Evolutionary conservation across 2,113 vertebrate genomes (phyloP).

Genomic region (Montifringilla adamsi): DNA sequence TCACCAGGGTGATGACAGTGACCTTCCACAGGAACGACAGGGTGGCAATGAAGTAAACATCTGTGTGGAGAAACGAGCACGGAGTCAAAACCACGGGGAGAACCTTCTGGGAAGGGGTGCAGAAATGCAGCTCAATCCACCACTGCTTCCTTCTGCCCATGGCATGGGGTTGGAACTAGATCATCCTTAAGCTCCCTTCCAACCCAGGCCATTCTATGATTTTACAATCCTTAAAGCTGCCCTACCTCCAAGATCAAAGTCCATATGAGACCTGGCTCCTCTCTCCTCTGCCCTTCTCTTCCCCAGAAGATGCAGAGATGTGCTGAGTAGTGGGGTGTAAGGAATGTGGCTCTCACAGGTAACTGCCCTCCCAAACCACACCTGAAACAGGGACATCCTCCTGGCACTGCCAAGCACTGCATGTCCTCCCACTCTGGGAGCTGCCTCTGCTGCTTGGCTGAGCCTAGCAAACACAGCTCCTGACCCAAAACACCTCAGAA

Average conservation of each 20-base stretch:
- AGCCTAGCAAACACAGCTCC: not conserved
- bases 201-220: not conserved
- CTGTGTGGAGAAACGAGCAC: constrained; percentile 65
- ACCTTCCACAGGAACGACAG: constrained; percentile 98
- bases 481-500: not conserved
- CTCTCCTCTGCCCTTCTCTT: not conserved
- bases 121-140: not conserved
- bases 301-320: not conserved
- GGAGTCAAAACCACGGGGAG: not conserved
- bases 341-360: not conserved
- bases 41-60: constrained; percentile 93
- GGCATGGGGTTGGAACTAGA: rapidly evolving
- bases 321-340: not conserved
- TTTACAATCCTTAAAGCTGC: not conserved
- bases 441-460: not conserved
- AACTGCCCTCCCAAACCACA: not conserved
- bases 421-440: not conserved
- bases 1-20: constrained; percentile 93
- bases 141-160: not conserved
- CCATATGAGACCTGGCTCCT: not conserved
- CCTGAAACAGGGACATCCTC: not conserved
- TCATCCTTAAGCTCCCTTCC: not conserved
- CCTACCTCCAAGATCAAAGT: not conserved
- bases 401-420: not conserved
- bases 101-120: not conserved